These are phyloP conservation scores for Omphaloscelis lunosa DNA, from an alignment of 2,888 invertebrate genomes.

Conservation along the genomic window DNA sequence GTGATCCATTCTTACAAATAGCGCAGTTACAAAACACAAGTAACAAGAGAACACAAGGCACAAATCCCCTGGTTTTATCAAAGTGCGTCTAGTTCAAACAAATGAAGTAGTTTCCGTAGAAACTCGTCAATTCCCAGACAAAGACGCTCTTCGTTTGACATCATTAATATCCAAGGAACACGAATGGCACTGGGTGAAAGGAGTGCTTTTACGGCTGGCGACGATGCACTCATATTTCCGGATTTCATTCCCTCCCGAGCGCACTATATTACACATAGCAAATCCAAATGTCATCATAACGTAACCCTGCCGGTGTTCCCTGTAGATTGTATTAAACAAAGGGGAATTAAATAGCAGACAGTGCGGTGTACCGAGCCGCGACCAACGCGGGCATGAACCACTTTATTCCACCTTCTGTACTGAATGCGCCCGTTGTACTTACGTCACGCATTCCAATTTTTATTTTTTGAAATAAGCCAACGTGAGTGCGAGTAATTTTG, in stretches of 20 bases:
- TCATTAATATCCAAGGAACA: constrained; percentile 79
- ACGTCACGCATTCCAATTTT: constrained; percentile 70
- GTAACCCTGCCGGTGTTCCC: constrained; percentile 79
- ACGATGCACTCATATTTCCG: constrained; percentile 82
- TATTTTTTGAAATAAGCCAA: constrained; percentile 67
- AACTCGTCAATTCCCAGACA: constrained; percentile 77
- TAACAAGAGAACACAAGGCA: constrained; percentile 41
- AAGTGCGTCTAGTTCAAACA: constrained; percentile 68
- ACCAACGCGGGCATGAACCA: constrained; percentile 77
- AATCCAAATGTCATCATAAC: constrained; percentile 83
- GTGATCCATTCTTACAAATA: constrained; percentile 15
- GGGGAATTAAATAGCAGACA: constrained; percentile 84
- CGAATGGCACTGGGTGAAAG: constrained; percentile 71
- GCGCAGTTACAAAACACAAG: constrained; percentile 14
- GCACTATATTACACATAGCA: constrained; percentile 77
- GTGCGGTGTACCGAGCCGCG: constrained; percentile 80
- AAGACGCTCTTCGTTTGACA: constrained; percentile 75
- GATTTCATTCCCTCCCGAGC: constrained; percentile 77
- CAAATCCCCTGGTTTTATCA: constrained; percentile 49
- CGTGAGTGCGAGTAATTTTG: constrained; percentile 67
- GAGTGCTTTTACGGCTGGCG: constrained; percentile 72
- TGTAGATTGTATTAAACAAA: constrained; percentile 85
- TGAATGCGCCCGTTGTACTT: constrained; percentile 68
- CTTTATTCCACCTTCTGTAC: constrained; percentile 75
- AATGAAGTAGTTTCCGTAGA: constrained; percentile 71